Conservation (phyloP, 2,797 vertebrate species). For the Buceros bicornis region DNA sequence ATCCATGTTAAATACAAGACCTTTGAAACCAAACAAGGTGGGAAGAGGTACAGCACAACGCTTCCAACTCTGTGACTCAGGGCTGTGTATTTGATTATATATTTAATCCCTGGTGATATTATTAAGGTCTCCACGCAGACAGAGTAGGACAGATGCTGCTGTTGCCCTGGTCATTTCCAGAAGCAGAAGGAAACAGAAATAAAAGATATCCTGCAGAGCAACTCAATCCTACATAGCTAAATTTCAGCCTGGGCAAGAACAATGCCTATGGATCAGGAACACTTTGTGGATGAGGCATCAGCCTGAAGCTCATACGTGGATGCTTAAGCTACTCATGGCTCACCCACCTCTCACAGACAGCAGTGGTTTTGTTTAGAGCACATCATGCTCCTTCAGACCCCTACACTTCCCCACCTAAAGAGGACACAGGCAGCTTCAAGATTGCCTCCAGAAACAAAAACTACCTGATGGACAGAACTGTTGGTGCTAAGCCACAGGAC, state of each 20-base stretch:
- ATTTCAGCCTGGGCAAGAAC: neutral
- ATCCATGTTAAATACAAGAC: neutral
- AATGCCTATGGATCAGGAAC: neutral
- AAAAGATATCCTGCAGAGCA: neutral
- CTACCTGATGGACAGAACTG: rapidly evolving
- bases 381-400: neutral
- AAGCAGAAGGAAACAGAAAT: neutral
- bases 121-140: neutral
- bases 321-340: neutral
- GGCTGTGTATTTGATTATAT: rapidly evolving
- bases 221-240: rapidly evolving
- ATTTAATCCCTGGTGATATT: neutral
- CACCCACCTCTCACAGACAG: rapidly evolving
- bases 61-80: neutral
- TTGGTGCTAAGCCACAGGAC: neutral
- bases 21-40: neutral
- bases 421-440: too few relatives aligned
- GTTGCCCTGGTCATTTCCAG: neutral
- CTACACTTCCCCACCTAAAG: neutral
- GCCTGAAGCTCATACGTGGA: rapidly evolving
- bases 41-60: rapidly evolving
- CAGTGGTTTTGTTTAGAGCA: neutral
- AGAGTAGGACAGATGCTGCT: neutral
- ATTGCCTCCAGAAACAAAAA: neutral
- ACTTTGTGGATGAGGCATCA: rapidly evolving